These are phyloP conservation scores for Sebastes cheni DNA, from an alignment of 2,797 vertebrate species.

Conservation along the genomic window DNA sequence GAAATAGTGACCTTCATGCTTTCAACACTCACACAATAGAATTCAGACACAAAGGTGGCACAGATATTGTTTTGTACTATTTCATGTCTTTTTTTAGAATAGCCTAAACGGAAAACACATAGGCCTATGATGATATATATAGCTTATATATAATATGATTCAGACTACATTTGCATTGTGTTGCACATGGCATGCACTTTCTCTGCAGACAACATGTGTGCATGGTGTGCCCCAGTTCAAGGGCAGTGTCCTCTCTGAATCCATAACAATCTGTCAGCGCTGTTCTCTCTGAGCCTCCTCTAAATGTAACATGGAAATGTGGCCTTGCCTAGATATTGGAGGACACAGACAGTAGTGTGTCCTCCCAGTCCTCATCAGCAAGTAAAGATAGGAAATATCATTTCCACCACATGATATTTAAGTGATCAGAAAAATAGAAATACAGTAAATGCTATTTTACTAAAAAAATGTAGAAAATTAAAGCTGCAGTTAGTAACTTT, in stretches of 20 bases:
- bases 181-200: not conserved
- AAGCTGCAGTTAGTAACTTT: not conserved
- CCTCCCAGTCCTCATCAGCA: not conserved
- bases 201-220: not conserved
- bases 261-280: slow-evolving; percentile 27
- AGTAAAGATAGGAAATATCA: not conserved
- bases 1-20: slow-evolving; percentile 50
- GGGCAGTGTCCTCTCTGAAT: slow-evolving; percentile 18
- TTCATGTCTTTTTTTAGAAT: not conserved
- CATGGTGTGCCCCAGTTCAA: slow-evolving; percentile 30
- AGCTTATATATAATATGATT: not conserved
- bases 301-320: not conserved
- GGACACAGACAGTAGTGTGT: not conserved
- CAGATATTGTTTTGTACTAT: not conserved
- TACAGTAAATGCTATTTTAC: not conserved
- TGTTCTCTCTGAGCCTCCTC: not conserved
- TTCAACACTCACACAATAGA: not conserved
- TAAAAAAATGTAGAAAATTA: not conserved
- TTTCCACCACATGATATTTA: not conserved
- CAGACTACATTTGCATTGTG: not conserved
- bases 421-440: not conserved
- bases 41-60: not conserved
- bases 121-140: not conserved
- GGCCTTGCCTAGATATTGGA: not conserved
- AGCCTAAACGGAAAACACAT: not conserved